Conservation (phyloP, 2,888 invertebrate genomes). For the Sicus ferrugineus region DNA sequence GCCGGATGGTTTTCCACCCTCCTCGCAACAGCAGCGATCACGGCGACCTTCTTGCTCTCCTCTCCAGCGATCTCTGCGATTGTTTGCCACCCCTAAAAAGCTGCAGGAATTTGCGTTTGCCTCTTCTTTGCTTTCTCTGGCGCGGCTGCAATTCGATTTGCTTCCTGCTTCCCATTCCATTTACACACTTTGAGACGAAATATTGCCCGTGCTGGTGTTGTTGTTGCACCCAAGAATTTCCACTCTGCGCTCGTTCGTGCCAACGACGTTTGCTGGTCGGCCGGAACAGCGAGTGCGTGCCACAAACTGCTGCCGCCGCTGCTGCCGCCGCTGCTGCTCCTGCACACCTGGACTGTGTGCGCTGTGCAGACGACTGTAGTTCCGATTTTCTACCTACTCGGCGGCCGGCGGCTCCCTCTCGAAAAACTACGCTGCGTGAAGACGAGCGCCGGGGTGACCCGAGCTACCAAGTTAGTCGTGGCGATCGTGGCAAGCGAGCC, state of each 20-base stretch:
- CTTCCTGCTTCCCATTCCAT: neutral
- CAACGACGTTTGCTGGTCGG: constrained; percentile 3
- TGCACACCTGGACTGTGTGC: constrained; percentile 51
- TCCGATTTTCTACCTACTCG: constrained; percentile 25
- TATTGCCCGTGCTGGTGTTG: constrained; percentile 21
- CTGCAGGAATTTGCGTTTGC: neutral
- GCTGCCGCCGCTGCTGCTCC: constrained; percentile 8
- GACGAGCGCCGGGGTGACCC: no score
- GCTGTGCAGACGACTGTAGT: constrained; percentile 20
- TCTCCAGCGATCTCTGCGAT: constrained; percentile 4
- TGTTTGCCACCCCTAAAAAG: constrained; percentile 8
- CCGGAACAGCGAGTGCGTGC: constrained; percentile 43
- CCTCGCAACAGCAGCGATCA: no score
- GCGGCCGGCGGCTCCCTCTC: no score
- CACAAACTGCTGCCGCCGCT: constrained; percentile 38
- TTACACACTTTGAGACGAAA: constrained; percentile 3
- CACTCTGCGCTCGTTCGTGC: constrained; percentile 5
- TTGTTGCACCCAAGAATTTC: neutral
- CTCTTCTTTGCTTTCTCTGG: neutral
- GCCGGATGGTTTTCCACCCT: neutral
- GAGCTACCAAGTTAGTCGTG: no score
- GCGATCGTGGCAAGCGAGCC: no score
- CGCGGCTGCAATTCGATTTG: neutral
- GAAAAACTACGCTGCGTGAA: no score
- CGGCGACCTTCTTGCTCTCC: neutral